Evolutionary conservation across 2,797 vertebrate species (phyloP).

Genomic region (Phrynocephalus guinanensis): DNA sequence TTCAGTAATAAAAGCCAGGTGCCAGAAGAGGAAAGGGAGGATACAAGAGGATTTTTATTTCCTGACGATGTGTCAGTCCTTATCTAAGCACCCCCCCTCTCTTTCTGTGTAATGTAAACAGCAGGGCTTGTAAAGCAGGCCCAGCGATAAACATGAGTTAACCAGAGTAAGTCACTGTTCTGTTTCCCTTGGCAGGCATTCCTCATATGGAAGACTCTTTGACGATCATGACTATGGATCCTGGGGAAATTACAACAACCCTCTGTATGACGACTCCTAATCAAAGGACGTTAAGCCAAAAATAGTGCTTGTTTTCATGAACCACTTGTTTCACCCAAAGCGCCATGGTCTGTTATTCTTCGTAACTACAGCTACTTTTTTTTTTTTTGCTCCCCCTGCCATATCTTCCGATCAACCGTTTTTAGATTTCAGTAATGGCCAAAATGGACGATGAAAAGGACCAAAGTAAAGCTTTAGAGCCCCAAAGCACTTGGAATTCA

Average conservation of each 20-base stretch:
- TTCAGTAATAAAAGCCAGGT: not conserved
- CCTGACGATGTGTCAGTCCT: not conserved
- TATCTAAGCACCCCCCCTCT: too few relatives aligned
- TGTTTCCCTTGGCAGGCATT: constrained; percentile 74
- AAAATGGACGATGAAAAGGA: constrained; percentile 17
- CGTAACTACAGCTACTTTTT: constrained; percentile 37
- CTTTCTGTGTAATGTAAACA: not conserved
- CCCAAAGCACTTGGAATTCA: not conserved
- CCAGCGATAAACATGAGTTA: not conserved
- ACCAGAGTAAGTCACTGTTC: constrained; percentile 31
- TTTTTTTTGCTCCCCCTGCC: constrained; percentile 32
- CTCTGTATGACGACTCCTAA: constrained; percentile 88
- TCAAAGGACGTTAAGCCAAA: constrained; percentile 38
- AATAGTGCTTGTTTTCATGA: constrained; percentile 71
- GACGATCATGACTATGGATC: constrained; percentile 81
- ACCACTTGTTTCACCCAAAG: constrained; percentile 71
- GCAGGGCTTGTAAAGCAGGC: not conserved
- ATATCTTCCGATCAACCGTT: constrained; percentile 28
- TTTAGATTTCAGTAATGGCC: constrained; percentile 25
- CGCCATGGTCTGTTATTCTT: constrained; percentile 49
- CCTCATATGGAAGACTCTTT: constrained; percentile 85
- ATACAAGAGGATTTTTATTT: not conserved
- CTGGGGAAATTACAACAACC: constrained; percentile 90
- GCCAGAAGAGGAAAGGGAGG: not conserved
- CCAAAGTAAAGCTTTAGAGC: not conserved